These are phyloP conservation scores for Hipparchia semele DNA, from an alignment of 2,888 invertebrate species.

Conservation along the genomic window DNA sequence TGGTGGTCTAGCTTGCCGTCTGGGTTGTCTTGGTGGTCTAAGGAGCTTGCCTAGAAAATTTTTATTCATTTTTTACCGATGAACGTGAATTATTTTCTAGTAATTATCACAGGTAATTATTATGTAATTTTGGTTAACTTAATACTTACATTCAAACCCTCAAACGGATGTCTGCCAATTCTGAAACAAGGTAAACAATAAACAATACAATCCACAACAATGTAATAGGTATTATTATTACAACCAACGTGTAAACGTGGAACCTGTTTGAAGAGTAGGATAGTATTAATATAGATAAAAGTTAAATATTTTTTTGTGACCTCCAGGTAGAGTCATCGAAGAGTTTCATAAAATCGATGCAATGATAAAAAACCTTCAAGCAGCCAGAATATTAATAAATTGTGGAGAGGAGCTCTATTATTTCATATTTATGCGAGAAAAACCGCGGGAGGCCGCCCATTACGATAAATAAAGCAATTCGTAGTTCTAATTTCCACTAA, in stretches of 20 bases:
- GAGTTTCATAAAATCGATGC: conserved; percentile 3
- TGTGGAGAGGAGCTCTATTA: conserved; percentile 17
- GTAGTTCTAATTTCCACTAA: conserved; percentile 37
- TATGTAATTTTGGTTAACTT: neutral
- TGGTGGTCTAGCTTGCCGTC: too few species aligned
- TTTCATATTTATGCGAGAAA: conserved; percentile 24
- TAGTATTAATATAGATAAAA: too few species aligned
- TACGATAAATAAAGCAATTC: conserved; percentile 38
- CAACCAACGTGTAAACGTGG: too few species aligned
- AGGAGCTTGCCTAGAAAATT: too few species aligned
- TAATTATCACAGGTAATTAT: too few species aligned
- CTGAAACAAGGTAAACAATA: conserved; percentile 3
- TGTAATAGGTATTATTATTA: neutral
- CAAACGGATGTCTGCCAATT: neutral
- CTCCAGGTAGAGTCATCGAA: neutral
- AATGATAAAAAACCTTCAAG: conserved; percentile 7
- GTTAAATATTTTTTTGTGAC: too few species aligned
- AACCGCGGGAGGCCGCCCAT: conserved; percentile 24
- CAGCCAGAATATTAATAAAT: conserved; percentile 17
- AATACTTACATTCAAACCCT: conserved; percentile 10
- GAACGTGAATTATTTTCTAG: too few species aligned
- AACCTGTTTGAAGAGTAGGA: too few species aligned
- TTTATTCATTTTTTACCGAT: too few species aligned
- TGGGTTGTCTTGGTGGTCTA: too few species aligned
- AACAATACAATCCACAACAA: neutral